Base-by-base conservation (phyloP, 2,113 vertebrate genomes). In the Prinia subflava region DNA sequence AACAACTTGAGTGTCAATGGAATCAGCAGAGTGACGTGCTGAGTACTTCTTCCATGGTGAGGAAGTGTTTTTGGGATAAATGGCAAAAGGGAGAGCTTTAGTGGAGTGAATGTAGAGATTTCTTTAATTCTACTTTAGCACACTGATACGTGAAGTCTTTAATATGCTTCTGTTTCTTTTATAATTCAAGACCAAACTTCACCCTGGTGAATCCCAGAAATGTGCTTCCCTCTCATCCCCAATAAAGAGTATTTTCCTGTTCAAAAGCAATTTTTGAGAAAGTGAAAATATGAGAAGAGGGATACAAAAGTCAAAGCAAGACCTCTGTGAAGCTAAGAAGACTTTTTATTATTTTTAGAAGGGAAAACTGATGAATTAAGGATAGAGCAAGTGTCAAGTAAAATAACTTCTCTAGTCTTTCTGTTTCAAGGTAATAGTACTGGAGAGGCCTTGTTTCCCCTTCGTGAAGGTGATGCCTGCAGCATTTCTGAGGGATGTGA, bases 221-320 rank as follows among this genome's bases (percentile, higher is more conserved):
- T 0, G 0, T 64, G 20, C 30, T 71, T 78, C 11, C 16, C 10
- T 37, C 27, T n/a, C 6, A 15, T 55, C 39, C 27, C 12, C 8
- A 39, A 2, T 69, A 41, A 46, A 56, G 50, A 52, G 5, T 42
- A 39, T 44, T 46, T 83, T 74, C 17, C 33, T 82, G 24, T 39
- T 60, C n/a, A 35, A 59, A 85, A 44, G 17, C 20, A 25, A 49
- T 18, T 80, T 86, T 60, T 24, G 31, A 60, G 50, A 83, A 27
- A 53, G 24, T 74, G n/a, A n/a, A 80, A 81, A 53, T 81, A 37
- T 2, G 17, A 47, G 47, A 84, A 74, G 78, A 77, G 25, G 15
- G 18, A 56, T 68, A 56, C 6, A 55, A 44, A 91, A 86, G 24
- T 87, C 41, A 83, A 69, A 77, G 76, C 19, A 60, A 62, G 53